These are phyloP conservation scores for Plebejus melissa DNA, from an alignment of 2,888 invertebrate genomes.

Conservation along the genomic window DNA sequence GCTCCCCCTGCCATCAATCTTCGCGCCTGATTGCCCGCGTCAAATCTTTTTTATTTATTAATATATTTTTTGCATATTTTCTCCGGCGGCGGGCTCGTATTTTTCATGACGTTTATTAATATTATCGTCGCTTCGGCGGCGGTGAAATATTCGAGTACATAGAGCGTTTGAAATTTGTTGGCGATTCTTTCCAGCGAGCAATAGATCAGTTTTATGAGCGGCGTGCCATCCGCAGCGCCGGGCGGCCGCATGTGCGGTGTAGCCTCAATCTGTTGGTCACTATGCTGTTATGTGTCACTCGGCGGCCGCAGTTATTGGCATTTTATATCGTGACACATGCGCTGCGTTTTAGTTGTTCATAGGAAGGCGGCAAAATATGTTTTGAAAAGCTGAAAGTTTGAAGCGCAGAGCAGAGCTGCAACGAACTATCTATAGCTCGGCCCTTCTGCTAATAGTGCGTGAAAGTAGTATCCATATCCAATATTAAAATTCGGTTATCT, in stretches of 20 bases:
- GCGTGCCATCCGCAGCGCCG: background rate
- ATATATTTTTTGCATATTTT: slow-evolving; percentile 5
- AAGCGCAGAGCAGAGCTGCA: too few relatives aligned
- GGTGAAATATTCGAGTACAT: background rate
- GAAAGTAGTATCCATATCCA: too few relatives aligned
- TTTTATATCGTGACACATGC: background rate
- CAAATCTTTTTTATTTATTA: slow-evolving; percentile 25
- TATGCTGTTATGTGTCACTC: background rate
- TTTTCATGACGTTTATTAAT: slow-evolving; percentile 16
- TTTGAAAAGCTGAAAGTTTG: background rate
- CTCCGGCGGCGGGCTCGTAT: background rate
- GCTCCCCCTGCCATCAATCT: slow-evolving; percentile 15
- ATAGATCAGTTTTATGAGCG: slow-evolving; percentile 14
- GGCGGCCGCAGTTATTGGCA: background rate
- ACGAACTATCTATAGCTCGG: too few relatives aligned
- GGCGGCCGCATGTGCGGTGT: slow-evolving; percentile 5
- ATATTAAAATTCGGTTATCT: too few relatives aligned
- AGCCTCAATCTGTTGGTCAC: background rate
- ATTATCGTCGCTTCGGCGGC: background rate
- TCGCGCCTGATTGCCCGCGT: slow-evolving; percentile 25
- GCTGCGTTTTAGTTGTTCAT: background rate
- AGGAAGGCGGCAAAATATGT: background rate
- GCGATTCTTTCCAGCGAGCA: background rate
- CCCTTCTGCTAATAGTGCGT: too few relatives aligned
- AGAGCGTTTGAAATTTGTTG: background rate